Conservation (phyloP, 2,797 vertebrate genomes). For the Myripristis jacobus region DNA sequence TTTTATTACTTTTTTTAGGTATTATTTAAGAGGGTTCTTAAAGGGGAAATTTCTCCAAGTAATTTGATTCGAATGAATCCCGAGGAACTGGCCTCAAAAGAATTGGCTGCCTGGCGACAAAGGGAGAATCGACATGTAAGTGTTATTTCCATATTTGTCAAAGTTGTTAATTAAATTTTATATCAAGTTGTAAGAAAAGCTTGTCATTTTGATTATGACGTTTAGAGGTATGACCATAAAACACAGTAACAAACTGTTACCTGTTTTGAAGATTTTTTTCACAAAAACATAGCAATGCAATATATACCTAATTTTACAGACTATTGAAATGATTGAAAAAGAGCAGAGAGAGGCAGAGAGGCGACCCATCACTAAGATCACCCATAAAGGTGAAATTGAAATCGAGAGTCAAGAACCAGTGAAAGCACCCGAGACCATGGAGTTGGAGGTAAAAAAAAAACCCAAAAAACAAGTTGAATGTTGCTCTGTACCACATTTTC, state of each 20-base stretch:
- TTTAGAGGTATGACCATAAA: neutral
- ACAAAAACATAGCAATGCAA: neutral
- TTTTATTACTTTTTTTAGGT: conserved; percentile 72
- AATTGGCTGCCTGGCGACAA: conserved; percentile 97
- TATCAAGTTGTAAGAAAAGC: neutral
- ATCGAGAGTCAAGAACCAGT: conserved; percentile 96
- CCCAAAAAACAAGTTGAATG: too few species aligned
- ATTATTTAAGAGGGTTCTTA: conserved; percentile 94
- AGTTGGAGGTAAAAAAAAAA: conserved; percentile 89
- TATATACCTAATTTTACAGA: conserved; percentile 81
- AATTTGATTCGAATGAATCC: conserved; percentile 98
- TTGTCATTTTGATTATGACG: neutral
- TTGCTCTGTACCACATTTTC: neutral
- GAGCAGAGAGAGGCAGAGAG: conserved; percentile 97
- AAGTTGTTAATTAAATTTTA: neutral
- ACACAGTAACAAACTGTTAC: neutral
- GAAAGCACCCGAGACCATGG: conserved; percentile 88
- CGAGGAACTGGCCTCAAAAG: conserved; percentile 97
- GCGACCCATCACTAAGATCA: conserved; percentile 98
- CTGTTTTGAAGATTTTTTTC: neutral
- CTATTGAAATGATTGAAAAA: conserved; percentile 99
- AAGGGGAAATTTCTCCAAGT: conserved; percentile 94
- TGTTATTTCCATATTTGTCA: conserved; percentile 9
- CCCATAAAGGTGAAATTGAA: conserved; percentile 99
- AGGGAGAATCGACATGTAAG: conserved; percentile 98